Base-by-base conservation (phyloP, 2,888 invertebrate genomes). In the Parelbella ahira region DNA sequence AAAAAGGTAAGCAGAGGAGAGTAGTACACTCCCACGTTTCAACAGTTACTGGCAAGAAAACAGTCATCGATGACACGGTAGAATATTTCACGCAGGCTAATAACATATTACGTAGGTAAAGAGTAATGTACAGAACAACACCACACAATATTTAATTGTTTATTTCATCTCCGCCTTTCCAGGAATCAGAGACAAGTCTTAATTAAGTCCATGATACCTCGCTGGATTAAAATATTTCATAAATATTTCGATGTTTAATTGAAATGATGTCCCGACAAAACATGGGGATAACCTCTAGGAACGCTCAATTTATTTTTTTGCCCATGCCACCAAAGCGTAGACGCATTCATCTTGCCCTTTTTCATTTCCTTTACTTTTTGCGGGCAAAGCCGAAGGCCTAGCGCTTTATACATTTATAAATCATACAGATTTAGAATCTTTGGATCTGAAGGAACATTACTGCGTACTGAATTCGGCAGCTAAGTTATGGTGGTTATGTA, bases 361-460 rank as follows among this genome's bases (percentile, higher is more conserved):
- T 52, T 50, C 50, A 50, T 52, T 52, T 47, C 47, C 43, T 50
- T 48, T 47, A 45, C 45, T 42, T 47, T 46, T 51, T 50, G 38
- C 34, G 44, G 41, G 38, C 42, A 48, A 43, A 44, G 50, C 44
- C 30, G 33, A 28, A 41, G 41, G 33, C 18, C 43, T 44, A 38
- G 11, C 29, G 19, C 11, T 32, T 39, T 43, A 38, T 27, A 27
- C 37, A 25, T 36, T 20, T 38, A 45, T 48, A 45, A 48, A 48
- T 48, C 60, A 39, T 33, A 56, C 57, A 52, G 64, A 66, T 62
- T 52, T 56, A 51, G 50, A 32, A 23, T 32, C 10, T 30, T 6
- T 7, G 39, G 6, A 45, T 39, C 12, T 7, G 5, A 25, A 37
- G 11, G 15, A 28, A 37, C 34, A 27, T 30, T 29, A 23, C 10